A percentile compares a stretch with the other conserved stretches of the same genome.
These are phyloP conservation scores for Istiophorus platypterus DNA, from an alignment of 2,113 vertebrate species.

Conservation along the genomic window DNA sequence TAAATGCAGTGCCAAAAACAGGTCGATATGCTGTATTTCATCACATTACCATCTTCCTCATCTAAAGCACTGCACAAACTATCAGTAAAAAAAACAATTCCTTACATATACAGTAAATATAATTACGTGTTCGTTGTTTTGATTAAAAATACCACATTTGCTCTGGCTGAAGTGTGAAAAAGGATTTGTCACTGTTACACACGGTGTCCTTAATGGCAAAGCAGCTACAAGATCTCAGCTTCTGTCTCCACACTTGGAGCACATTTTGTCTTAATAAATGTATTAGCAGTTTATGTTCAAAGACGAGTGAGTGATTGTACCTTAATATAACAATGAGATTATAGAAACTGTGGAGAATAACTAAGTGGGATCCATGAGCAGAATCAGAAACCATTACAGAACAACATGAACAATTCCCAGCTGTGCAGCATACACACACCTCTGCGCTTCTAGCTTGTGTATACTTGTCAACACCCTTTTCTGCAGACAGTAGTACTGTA, in stretches of 20 bases:
- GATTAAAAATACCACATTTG: not conserved
- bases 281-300: not conserved
- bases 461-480: slow-evolving; percentile 26
- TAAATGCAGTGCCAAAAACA: not conserved
- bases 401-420: slow-evolving; percentile 23
- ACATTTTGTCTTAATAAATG: not conserved
- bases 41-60: not conserved
- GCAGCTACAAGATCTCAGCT: not conserved
- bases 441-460: slow-evolving; percentile 40
- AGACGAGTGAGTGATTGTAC: not conserved
- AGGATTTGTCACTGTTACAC: not conserved
- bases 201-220: slow-evolving; percentile 14
- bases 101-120: not conserved
- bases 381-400: slow-evolving; percentile 63
- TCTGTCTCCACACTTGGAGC: not conserved
- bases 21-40: not conserved
- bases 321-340: not conserved
- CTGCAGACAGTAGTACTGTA: slow-evolving; percentile 40
- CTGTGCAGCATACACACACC: not conserved
- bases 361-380: slow-evolving; percentile 23
- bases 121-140: not conserved
- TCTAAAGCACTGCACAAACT: slow-evolving; percentile 4
- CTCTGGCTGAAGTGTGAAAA: not conserved
- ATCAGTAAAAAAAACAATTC: not conserved
- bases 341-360: not conserved